Conservation (phyloP, 2,888 invertebrate species). For the Polyploca ridens region DNA sequence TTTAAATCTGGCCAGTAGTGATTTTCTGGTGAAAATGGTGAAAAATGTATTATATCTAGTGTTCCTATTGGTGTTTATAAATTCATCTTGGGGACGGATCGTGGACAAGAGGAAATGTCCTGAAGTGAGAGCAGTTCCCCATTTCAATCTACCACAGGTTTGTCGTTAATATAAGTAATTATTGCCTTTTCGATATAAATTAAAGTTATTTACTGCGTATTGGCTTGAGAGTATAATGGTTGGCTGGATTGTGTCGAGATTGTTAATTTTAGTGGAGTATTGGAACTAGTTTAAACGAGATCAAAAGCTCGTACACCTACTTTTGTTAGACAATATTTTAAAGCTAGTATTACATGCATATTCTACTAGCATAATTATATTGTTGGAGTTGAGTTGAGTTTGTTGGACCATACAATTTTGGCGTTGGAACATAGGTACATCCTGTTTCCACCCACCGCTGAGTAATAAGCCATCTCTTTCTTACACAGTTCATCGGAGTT, state of each 20-base stretch:
- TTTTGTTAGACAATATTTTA: neutral
- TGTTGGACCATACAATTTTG: too few species aligned
- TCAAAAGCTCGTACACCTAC: neutral
- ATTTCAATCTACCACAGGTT: slow-evolving; percentile 91
- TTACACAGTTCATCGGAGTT: too few species aligned
- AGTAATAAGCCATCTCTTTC: too few species aligned
- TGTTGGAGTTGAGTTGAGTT: too few species aligned
- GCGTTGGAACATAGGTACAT: too few species aligned
- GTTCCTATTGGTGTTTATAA: slow-evolving; percentile 41
- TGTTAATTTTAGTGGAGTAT: neutral
- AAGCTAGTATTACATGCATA: neutral
- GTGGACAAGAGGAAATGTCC: slow-evolving; percentile 89
- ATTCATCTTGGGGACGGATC: slow-evolving; percentile 54
- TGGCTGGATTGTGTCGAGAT: neutral
- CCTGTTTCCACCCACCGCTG: too few species aligned
- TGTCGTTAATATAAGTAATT: slow-evolving; percentile 24
- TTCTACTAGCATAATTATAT: too few species aligned
- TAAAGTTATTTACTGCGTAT: neutral
- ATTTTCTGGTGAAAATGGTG: slow-evolving; percentile 28
- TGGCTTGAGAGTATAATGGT: too few species aligned
- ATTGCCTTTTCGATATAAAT: neutral
- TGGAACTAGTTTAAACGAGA: neutral
- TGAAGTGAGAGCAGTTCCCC: slow-evolving; percentile 90
- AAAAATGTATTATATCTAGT: slow-evolving; percentile 42
- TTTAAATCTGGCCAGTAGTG: too few species aligned